These are phyloP conservation scores for Antedon bifida DNA, from an alignment of 35 echinoderm and acorn worm genomes.

Conservation along the genomic window DNA sequence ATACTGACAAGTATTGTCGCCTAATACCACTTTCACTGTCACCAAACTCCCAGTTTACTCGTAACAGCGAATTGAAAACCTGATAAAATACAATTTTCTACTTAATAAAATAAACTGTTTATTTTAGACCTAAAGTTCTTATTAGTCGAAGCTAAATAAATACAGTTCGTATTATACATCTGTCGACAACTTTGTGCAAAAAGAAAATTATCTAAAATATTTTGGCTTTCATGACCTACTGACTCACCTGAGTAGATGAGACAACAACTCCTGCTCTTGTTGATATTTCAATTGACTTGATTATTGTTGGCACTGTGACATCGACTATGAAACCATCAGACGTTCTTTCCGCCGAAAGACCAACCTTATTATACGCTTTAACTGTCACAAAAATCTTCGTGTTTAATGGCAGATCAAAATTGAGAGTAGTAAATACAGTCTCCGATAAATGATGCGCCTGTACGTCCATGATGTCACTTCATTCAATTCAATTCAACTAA, in stretches of 20 bases:
- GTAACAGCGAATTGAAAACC: background rate
- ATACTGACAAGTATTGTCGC: background rate
- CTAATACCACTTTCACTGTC: background rate
- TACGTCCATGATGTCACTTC: conserved; percentile 1
- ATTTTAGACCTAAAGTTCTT: too few relatives aligned
- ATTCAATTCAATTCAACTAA: too few relatives aligned
- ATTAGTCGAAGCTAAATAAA: too few relatives aligned
- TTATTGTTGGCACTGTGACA: background rate
- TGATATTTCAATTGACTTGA: background rate
- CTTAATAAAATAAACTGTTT: too few relatives aligned
- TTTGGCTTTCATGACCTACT: too few relatives aligned
- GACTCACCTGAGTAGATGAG: too few relatives aligned
- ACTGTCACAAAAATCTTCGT: conserved; percentile 14
- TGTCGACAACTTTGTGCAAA: too few relatives aligned
- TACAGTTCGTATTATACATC: too few relatives aligned
- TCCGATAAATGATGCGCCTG: conserved; percentile 18
- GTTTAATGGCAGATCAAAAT: conserved; percentile 1
- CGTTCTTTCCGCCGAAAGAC: background rate
- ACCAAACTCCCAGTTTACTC: background rate
- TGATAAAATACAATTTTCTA: too few relatives aligned
- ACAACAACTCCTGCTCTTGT: background rate
- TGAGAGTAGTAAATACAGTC: too few relatives aligned
- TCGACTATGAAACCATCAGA: conserved; percentile 11
- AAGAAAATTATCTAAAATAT: too few relatives aligned
- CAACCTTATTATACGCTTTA: too few relatives aligned